Evolutionary conservation across 2,113 vertebrate species (phyloP), one percentile per base, ranked within the genome.

Genomic region (Beaufortia kweichowensis): DNA sequence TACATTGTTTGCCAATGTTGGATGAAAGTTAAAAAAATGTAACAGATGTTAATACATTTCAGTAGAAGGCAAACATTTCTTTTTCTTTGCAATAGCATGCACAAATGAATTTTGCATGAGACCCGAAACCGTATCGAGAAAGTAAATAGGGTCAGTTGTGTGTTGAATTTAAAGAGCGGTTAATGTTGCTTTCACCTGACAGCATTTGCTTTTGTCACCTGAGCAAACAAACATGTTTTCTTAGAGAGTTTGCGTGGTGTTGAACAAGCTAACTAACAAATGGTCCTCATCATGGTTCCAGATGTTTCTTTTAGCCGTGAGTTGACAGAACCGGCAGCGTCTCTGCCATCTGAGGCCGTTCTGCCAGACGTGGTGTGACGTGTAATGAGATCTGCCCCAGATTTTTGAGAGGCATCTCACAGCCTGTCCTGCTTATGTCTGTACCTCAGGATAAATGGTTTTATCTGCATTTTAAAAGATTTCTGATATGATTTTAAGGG

Each of bases 211-310:
- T 67, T 29, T 26, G 4, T 46, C 75, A 77, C 53, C 75, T 77
- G 75, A 68, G 53, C 64, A 68, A 68, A 77, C 66, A 68, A 23
- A 15, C 63, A 39, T 59, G 63, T 59, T 77, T 77, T 67, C 56
- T 77, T 68, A 59, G 33, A 77, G 75, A 60, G 35, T 2, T 50
- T 14, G 8, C 31, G 68, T 23, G 28, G 15, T 46, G 43, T 46
- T 46, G 43, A 46, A 46, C 43, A 46, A 46, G 43, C 43, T 46
- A 15, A 46, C 14, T 14, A 46, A 46, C 43, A 53, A 21, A n/a
- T 53, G 48, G 15, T 15, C n/a, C 21, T 21, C 48, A n/a, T 53
- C n/a, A 21, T 21, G 6, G n/a, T 53, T 53, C 64, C 64, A 59
- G 53, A 48, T 31, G 1, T 43, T 57, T 46, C 63, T 2, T 41